Percentiles rank a stretch among this genome's conserved stretches.
Conservation (phyloP, 1,140 invertebrate genomes). For the Macrocentrus cingulum region DNA sequence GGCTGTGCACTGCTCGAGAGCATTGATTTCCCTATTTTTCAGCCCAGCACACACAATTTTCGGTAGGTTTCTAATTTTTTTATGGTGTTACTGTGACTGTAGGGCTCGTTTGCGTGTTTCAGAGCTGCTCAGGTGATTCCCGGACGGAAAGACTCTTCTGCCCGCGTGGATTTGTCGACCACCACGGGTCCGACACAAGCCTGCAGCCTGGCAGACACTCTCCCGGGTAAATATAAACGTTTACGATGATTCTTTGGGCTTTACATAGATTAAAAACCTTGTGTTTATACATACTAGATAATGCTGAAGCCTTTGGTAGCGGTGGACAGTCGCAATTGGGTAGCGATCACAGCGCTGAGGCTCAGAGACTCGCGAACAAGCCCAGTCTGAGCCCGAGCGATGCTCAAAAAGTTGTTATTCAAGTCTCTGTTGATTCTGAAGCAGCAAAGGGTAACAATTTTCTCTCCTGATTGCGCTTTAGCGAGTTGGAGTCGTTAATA, state of each 20-base stretch:
- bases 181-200: conserved; percentile 52
- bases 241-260: conserved; percentile 15
- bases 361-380: conserved; percentile 45
- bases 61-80: conserved; percentile 37
- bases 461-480: not conserved
- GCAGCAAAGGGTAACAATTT: conserved; percentile 46
- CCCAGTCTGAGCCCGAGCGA: conserved; percentile 50
- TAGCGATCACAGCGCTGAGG: conserved; percentile 44
- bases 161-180: conserved; percentile 42
- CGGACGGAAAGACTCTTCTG: conserved; percentile 48
- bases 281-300: conserved; percentile 35
- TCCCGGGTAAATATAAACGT: conserved; percentile 8
- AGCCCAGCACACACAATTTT: conserved; percentile 67
- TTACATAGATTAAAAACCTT: conserved; percentile 6
- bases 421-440: conserved; percentile 54
- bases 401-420: conserved; percentile 57
- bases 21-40: conserved; percentile 80
- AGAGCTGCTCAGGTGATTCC: conserved; percentile 60
- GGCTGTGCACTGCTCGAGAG: conserved; percentile 70
- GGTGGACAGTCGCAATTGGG: conserved; percentile 45
- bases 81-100: conserved; percentile 12
- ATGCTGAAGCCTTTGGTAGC: conserved; percentile 50
- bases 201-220: conserved; percentile 51
- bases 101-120: conserved; percentile 26
- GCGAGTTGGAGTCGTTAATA: too few relatives aligned